These are phyloP conservation scores for Drosophila anceps DNA, from an alignment of 2,888 invertebrate species.

Conservation along the genomic window DNA sequence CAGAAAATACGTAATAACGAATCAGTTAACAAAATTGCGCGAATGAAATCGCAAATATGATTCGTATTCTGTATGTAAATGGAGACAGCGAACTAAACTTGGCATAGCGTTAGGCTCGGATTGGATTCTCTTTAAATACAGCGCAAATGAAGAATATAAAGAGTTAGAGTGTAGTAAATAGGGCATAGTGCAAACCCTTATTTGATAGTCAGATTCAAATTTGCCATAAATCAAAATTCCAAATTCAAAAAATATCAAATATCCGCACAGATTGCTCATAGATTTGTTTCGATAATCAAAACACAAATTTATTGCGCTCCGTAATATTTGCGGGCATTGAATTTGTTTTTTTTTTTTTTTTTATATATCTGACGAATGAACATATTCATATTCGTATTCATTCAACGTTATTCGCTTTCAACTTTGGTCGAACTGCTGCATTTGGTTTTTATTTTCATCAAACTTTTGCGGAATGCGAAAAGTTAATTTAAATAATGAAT, in stretches of 20 bases:
- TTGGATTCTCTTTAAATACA: no score
- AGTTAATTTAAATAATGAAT: background rate
- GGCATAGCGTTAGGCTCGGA: no score
- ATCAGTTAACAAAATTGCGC: no score
- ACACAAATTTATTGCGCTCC: background rate
- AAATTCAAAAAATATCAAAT: background rate
- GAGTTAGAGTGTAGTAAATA: background rate
- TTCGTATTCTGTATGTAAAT: no score
- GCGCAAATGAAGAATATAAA: background rate
- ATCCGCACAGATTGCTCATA: background rate
- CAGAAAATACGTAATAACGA: no score
- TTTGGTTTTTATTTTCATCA: background rate
- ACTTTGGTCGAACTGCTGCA: no score
- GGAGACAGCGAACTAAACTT: no score
- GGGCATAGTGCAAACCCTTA: no score
- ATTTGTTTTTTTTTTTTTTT: no score
- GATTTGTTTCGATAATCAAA: background rate
- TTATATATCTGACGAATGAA: background rate
- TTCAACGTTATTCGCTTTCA: background rate
- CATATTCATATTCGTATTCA: background rate
- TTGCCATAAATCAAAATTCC: background rate
- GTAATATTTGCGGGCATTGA: background rate
- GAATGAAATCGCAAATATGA: no score
- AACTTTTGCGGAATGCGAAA: slow-evolving; percentile 1
- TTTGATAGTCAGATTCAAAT: background rate